A percentile compares a stretch with the other conserved stretches of the same genome.
phyloP scores from a whole-genome alignment of 2,113 vertebrate genomes.

The Silurus glanis region DNA sequence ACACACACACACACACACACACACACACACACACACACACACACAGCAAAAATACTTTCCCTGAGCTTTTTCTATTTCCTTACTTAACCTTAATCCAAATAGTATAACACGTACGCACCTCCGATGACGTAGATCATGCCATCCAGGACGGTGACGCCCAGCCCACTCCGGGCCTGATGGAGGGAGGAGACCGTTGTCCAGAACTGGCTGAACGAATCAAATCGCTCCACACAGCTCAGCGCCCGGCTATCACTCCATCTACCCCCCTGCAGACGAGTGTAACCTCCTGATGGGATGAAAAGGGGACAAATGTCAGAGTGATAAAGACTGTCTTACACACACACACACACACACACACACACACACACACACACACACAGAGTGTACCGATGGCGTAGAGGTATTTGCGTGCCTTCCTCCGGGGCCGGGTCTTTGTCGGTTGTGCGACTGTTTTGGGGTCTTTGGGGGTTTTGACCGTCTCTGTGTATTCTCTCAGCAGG shows the following conservation, averaged over 20 bases:
- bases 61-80: too few relatives aligned
- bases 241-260: slow-evolving; percentile 96
- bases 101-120: slow-evolving; percentile 73
- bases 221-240: slow-evolving; percentile 93
- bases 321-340: not conserved
- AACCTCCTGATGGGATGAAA: slow-evolving; percentile 80
- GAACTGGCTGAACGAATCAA: slow-evolving; percentile 96
- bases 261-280: slow-evolving; percentile 90
- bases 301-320: slow-evolving; percentile 10
- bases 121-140: slow-evolving; percentile 97
- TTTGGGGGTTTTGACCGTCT: slow-evolving; percentile 88
- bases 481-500: slow-evolving; percentile 93
- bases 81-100: not conserved
- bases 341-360: slow-evolving; percentile 24
- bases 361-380: slow-evolving; percentile 16
- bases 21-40: not conserved
- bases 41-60: not conserved
- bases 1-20: not conserved
- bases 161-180: slow-evolving; percentile 91
- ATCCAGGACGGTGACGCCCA: slow-evolving; percentile 89
- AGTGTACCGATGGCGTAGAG: slow-evolving; percentile 92
- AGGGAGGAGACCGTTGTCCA: slow-evolving; percentile 97
- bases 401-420: slow-evolving; percentile 96
- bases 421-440: slow-evolving; percentile 85
- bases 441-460: slow-evolving; percentile 89